Base-by-base conservation (phyloP, 2,113 vertebrate genomes). In the Coreoperca whiteheadi region DNA sequence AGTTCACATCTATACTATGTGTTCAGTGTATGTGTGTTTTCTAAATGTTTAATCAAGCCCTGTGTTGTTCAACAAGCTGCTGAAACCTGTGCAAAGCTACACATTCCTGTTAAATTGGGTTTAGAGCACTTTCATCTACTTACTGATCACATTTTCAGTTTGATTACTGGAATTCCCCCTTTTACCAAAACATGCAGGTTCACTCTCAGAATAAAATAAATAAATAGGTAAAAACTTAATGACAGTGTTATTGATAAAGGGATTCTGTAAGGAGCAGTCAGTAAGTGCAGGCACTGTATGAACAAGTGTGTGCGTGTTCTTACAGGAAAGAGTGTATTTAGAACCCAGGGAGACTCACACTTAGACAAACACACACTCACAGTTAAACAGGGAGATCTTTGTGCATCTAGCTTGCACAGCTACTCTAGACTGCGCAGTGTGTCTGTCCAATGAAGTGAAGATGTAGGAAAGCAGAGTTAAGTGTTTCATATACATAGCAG, bases 331-430 rank as follows among this genome's bases (percentile, higher is more conserved):
- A 77, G 88, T 84, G 77, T 75, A 56, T 83, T 85, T 82, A 81
- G 68, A 74, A 51, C 63, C 81, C 76, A 77, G 51, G 54, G 54
- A 83, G 54, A 80, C 51, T 82, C 74, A 77, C 77, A 84, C 43
- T n/a, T n/a, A n/a, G n/a, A 87, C 32, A 87, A 8, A 81, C 64
- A 65, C 51, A 74, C 59, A 80, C 74, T 48, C 74, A 66, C 14
- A 63, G 56, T 89, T 43, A 6, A 90, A 94, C 93, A 94, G 89
- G 82, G 67, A 66, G 64, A 67, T 74, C 93, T 89, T 93, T 95
- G 89, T 95, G 53, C 60, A 54, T 78, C 25, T 21, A 54, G 56
- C 43, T 76, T 70, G 79, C 63, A 59, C 43, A 82, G 64, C 76
- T 83, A n/a, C 77, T 85, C 65, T 28, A 41, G 54, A 59, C 46